phyloP scores from a whole-genome alignment of 1,140 invertebrate species.

The Odontomachus brunneus region DNA sequence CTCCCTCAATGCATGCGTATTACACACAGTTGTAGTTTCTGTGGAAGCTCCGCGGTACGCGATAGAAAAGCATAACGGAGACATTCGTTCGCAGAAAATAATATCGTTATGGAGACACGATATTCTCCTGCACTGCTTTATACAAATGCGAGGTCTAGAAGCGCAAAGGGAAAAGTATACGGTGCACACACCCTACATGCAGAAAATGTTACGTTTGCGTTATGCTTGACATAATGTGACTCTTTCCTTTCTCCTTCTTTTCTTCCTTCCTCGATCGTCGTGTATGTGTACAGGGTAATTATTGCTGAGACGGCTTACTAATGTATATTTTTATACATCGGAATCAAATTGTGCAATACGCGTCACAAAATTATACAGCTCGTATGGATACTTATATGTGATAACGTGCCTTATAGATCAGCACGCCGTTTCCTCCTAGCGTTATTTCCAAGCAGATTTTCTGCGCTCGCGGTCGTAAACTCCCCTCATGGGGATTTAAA shows the following conservation, averaged over 20 bases:
- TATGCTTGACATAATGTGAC: slow-evolving; percentile 1
- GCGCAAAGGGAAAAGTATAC: not conserved
- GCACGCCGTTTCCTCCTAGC: slow-evolving; percentile 37
- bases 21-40: too few relatives aligned
- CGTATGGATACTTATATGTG: slow-evolving; percentile 29
- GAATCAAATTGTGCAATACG: slow-evolving; percentile 30
- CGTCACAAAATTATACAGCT: slow-evolving; percentile 55
- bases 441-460: slow-evolving; percentile 53
- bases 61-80: not conserved
- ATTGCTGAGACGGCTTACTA: slow-evolving; percentile 16
- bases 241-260: too few relatives aligned
- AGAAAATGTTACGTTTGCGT: not conserved
- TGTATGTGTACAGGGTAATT: slow-evolving; percentile 2
- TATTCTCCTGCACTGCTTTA: not conserved
- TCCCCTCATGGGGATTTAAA: slow-evolving; percentile 38
- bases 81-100: not conserved
- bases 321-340: not conserved
- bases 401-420: slow-evolving; percentile 6
- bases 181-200: not conserved
- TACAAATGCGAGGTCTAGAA: not conserved
- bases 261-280: not conserved
- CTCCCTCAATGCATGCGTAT: too few relatives aligned
- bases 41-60: too few relatives aligned
- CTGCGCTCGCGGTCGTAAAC: slow-evolving; percentile 46
- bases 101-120: not conserved